Conservation (phyloP, 1,140 invertebrate species). For the Carposina sasakii region DNA sequence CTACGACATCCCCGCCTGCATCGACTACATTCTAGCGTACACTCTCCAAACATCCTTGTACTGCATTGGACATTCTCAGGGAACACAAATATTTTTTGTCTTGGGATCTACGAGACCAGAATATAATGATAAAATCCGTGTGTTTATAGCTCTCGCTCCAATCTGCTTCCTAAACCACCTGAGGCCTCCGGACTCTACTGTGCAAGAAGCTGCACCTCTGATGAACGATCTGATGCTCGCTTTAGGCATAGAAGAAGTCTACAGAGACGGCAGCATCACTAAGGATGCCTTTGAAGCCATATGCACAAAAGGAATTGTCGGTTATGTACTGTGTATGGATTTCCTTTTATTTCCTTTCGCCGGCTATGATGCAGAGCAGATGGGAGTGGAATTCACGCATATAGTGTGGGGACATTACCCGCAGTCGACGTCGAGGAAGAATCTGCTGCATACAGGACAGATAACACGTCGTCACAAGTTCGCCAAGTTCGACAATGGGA, state of each 20-base stretch:
- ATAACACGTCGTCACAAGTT: neutral
- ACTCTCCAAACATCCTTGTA: slow-evolving; percentile 57
- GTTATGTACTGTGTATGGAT: neutral
- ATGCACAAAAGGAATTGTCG: neutral
- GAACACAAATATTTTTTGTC: slow-evolving; percentile 69
- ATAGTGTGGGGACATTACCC: neutral
- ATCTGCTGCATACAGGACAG: neutral
- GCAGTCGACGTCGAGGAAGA: neutral
- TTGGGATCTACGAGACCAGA: slow-evolving; percentile 62
- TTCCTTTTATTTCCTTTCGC: neutral
- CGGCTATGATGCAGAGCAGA: neutral
- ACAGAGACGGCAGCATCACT: neutral
- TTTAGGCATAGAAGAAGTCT: neutral
- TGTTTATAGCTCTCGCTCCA: neutral
- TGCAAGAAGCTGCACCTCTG: neutral
- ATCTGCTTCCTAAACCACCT: neutral
- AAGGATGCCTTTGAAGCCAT: neutral
- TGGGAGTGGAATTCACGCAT: neutral
- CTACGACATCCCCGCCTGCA: slow-evolving; percentile 75
- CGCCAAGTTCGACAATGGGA: neutral
- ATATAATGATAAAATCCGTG: slow-evolving; percentile 55
- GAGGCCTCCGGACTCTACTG: neutral
- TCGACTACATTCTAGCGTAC: slow-evolving; percentile 71
- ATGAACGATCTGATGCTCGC: neutral
- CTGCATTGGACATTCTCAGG: slow-evolving; percentile 54